Conservation (phyloP, 2,113 vertebrate species). For the Ploceus nigricollis region DNA sequence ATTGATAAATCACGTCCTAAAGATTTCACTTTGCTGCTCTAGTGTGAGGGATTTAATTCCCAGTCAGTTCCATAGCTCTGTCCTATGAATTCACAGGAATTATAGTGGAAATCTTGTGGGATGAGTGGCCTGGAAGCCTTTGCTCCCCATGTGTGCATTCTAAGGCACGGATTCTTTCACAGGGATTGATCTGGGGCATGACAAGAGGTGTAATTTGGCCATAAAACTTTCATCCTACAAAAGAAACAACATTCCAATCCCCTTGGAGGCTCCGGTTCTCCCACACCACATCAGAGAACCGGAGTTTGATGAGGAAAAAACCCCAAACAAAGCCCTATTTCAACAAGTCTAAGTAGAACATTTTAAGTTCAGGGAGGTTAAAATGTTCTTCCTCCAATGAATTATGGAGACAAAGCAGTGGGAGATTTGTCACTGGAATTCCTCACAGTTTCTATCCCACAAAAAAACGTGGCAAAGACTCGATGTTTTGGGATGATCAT, state of each 20-base stretch:
- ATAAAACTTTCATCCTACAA: background rate
- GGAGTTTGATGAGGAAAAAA: background rate
- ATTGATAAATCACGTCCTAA: background rate
- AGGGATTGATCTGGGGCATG: background rate
- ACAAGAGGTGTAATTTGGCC: background rate
- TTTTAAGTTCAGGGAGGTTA: background rate
- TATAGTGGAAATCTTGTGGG: background rate
- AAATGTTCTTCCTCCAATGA: background rate
- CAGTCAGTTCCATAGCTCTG: fast-evolving
- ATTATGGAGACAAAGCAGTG: background rate
- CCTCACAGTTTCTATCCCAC: background rate
- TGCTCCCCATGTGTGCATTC: background rate
- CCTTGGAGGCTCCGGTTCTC: background rate
- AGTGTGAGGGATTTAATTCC: background rate
- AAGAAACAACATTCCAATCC: background rate
- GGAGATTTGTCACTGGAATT: background rate
- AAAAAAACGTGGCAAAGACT: background rate
- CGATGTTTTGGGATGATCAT: background rate
- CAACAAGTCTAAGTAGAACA: background rate
- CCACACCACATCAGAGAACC: background rate
- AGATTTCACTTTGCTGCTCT: background rate
- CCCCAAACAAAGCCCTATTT: background rate
- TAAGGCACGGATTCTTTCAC: background rate
- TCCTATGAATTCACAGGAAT: background rate
- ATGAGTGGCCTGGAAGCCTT: background rate